A percentile compares a stretch with the other conserved stretches of the same genome.
Conservation (phyloP, 2,888 invertebrate species). For the Phymatocera aterrima region DNA sequence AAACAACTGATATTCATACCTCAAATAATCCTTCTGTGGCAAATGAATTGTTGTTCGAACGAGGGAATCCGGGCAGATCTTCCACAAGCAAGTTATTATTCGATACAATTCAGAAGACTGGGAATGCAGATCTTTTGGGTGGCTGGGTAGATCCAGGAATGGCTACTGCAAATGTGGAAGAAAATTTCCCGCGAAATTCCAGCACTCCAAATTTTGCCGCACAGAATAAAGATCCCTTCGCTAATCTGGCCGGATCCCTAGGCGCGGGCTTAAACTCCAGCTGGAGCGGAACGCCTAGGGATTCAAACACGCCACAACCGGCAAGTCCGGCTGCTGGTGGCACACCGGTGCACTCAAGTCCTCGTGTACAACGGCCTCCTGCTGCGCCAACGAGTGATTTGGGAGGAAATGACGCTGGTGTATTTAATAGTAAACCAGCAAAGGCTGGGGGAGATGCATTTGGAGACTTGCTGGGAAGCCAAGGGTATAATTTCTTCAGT, state of each 20-base stretch:
- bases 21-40: constrained; percentile 26
- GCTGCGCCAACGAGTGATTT: constrained; percentile 53
- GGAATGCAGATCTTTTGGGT: constrained; percentile 77
- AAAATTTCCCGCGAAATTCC: constrained; percentile 73
- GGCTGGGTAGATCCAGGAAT: constrained; percentile 70
- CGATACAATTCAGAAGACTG: constrained; percentile 51
- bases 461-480: constrained; percentile 92
- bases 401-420: constrained; percentile 46
- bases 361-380: constrained; percentile 68
- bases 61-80: constrained; percentile 52
- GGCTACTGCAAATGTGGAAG: constrained; percentile 57
- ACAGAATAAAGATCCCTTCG: constrained; percentile 82
- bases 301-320: constrained; percentile 71
- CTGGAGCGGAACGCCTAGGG: constrained; percentile 72
- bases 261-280: constrained; percentile 69
- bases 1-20: constrained; percentile 49
- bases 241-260: constrained; percentile 78
- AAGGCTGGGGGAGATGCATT: constrained; percentile 83
- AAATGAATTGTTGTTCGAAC: constrained; percentile 24
- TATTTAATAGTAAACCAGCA: constrained; percentile 59
- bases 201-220: constrained; percentile 77
- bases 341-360: constrained; percentile 75
- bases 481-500: constrained; percentile 87
- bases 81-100: constrained; percentile 62
- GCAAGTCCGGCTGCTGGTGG: constrained; percentile 70